Evolutionary conservation across 2,797 vertebrate species (phyloP).

Genomic region (Arnoldichthys spilopterus): DNA sequence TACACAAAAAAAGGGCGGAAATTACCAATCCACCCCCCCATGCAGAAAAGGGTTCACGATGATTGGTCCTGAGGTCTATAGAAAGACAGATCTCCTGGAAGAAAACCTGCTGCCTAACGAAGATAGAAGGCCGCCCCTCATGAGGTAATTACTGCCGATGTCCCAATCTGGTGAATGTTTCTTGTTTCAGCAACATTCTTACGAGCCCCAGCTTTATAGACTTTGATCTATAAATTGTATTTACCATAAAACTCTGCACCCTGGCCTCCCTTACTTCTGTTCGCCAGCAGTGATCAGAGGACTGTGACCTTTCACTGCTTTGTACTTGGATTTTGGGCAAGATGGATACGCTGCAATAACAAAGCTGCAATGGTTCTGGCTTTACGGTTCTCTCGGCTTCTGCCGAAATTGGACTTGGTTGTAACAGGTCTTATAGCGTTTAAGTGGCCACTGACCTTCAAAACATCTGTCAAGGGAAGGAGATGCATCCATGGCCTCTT

Average conservation of each 20-base stretch:
- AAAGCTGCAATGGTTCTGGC: neutral
- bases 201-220: neutral
- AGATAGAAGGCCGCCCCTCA: neutral
- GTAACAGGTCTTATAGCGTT: neutral
- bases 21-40: no score
- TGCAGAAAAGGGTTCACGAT: no score
- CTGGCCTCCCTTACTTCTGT: neutral
- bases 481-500: no score
- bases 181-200: neutral
- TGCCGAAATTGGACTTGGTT: neutral
- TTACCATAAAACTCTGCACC: neutral
- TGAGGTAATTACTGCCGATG: neutral
- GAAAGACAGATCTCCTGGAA: no score
- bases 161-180: neutral
- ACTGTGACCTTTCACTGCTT: constrained; percentile 5
- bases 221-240: neutral
- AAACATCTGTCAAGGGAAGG: neutral
- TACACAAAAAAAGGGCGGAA: no score
- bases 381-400: neutral
- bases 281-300: constrained; percentile 4
- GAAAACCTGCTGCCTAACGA: no score
- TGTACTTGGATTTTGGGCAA: neutral
- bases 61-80: no score
- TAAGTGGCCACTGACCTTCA: neutral
- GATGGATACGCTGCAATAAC: constrained; percentile 5